phyloP scores from a whole-genome alignment of 2,113 vertebrate species.

The Vicugna pacos region DNA sequence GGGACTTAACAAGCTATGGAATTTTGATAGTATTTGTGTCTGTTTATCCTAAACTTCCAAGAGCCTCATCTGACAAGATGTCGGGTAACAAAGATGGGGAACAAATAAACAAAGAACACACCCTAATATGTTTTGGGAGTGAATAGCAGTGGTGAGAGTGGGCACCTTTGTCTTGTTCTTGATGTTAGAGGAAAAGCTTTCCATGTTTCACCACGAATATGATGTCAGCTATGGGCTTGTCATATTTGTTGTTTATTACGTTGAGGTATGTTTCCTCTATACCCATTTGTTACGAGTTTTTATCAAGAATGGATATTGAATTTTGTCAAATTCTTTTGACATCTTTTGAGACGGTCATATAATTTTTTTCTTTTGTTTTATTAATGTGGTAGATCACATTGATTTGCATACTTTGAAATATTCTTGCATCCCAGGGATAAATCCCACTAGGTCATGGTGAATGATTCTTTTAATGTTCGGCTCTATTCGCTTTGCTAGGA shows the following conservation, averaged over 20 bases:
- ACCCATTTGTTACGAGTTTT: background rate
- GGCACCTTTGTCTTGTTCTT: background rate
- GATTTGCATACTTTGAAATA: background rate
- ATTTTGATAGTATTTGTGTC: background rate
- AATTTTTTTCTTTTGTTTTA: background rate
- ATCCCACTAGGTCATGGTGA: background rate
- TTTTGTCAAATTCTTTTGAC: background rate
- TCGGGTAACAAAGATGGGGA: background rate
- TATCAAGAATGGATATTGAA: background rate
- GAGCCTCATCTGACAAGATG: background rate
- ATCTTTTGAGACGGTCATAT: background rate
- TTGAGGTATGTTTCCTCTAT: background rate
- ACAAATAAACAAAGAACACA: background rate
- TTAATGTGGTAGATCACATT: background rate
- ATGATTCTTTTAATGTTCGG: too few relatives aligned
- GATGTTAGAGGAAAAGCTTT: background rate
- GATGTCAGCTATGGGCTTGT: background rate
- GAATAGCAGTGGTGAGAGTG: background rate
- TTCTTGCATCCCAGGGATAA: background rate
- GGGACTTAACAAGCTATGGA: background rate
- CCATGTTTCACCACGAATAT: background rate
- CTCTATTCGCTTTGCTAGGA: background rate
- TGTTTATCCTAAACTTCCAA: slow-evolving; percentile 1
- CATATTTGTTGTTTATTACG: background rate
- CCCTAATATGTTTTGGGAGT: background rate